These are phyloP conservation scores for Epirrhoe alternata DNA, from an alignment of 2,888 invertebrate species.

Conservation along the genomic window DNA sequence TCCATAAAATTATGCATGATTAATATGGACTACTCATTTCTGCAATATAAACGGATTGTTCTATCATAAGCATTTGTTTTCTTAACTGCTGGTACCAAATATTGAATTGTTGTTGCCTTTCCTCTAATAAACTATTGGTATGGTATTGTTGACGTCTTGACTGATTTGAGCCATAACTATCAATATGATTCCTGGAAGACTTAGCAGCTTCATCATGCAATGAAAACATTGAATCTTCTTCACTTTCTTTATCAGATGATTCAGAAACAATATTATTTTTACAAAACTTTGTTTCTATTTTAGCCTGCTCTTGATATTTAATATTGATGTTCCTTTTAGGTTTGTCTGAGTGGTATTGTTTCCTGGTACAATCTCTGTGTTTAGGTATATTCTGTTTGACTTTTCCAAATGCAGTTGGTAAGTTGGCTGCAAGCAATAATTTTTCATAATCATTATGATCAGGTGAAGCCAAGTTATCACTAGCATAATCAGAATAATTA, in stretches of 20 bases:
- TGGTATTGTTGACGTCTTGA: constrained; percentile 3
- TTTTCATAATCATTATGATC: constrained; percentile 21
- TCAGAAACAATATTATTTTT: constrained; percentile 7
- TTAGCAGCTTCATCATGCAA: neutral
- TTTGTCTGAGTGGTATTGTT: constrained; percentile 3
- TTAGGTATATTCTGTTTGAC: constrained; percentile 12
- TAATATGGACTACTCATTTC: constrained; percentile 51
- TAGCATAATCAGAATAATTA: constrained; percentile 3
- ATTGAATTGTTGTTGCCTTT: constrained; percentile 32
- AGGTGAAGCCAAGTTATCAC: neutral
- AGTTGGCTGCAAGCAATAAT: constrained; percentile 27
- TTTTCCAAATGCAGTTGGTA: constrained; percentile 38
- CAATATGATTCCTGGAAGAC: constrained; percentile 4
- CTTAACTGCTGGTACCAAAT: constrained; percentile 70
- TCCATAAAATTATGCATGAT: neutral
- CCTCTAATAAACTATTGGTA: constrained; percentile 9
- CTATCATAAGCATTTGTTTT: constrained; percentile 60
- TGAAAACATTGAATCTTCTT: neutral
- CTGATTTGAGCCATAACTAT: neutral
- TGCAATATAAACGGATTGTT: constrained; percentile 63
- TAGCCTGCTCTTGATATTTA: constrained; percentile 2
- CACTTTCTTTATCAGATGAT: constrained; percentile 17
- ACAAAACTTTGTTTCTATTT: constrained; percentile 1
- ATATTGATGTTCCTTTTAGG: constrained; percentile 1
- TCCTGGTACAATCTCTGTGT: neutral